A percentile compares a stretch with the other conserved stretches of the same genome.
phyloP scores from a whole-genome alignment of 2,888 invertebrate species.

The Hyposoter dolosus region DNA sequence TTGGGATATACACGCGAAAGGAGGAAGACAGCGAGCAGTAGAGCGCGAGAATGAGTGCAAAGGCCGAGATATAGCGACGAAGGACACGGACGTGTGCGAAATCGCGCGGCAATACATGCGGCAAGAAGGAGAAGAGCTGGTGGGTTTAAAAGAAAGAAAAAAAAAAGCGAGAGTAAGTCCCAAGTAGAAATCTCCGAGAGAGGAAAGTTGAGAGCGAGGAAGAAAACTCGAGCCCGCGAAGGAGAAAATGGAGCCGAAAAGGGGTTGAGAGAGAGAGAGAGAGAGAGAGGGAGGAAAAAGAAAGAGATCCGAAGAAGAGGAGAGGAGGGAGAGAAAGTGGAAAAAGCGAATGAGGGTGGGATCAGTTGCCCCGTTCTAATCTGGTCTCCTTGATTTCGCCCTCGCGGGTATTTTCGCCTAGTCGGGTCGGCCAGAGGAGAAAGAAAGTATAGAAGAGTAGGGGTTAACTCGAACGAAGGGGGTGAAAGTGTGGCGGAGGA shows the following conservation, averaged over 20 bases:
- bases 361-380: conserved; percentile 82
- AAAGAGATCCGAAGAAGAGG: not conserved
- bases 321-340: conserved; percentile 16
- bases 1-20: not conserved
- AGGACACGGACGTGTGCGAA: conserved; percentile 28
- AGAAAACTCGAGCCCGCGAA: conserved; percentile 7
- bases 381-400: conserved; percentile 85
- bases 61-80: conserved; percentile 31
- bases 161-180: conserved; percentile 68
- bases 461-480: conserved; percentile 46
- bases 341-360: conserved; percentile 72
- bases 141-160: conserved; percentile 52
- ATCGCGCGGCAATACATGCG: conserved; percentile 3
- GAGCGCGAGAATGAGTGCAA: conserved; percentile 18
- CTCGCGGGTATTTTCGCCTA: conserved; percentile 76
- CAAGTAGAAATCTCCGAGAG: conserved; percentile 78
- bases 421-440: conserved; percentile 65
- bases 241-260: not conserved
- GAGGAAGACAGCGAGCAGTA: not conserved
- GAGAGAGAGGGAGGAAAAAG: not conserved
- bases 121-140: conserved; percentile 18
- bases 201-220: conserved; percentile 69
- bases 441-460: conserved; percentile 30
- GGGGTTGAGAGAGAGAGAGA: not conserved
- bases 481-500: conserved; percentile 43